phyloP scores from a whole-genome alignment of 2,797 vertebrate species.

The Botia kubotai region DNA sequence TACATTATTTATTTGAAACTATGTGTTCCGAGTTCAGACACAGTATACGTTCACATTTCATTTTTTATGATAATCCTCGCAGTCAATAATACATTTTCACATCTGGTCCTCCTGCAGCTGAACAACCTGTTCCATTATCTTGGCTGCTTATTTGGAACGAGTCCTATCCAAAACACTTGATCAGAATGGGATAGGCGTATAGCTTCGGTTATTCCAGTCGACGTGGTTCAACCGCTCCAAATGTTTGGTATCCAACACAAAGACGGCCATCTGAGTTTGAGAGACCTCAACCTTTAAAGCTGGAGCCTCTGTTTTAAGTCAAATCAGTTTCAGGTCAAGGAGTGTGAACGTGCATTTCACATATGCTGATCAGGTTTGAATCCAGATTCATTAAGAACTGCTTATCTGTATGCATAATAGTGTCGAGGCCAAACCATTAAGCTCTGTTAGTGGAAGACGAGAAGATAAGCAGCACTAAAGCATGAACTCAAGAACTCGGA shows the following conservation, averaged over 20 bases:
- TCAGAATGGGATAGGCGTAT: conserved; percentile 10
- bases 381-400: not conserved
- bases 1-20: not conserved
- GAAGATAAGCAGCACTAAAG: conserved; percentile 16
- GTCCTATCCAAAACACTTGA: conserved; percentile 37
- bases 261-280: conserved; percentile 19
- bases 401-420: not conserved
- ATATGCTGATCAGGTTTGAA: conserved; percentile 10
- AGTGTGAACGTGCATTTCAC: conserved; percentile 27
- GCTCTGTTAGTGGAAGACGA: not conserved
- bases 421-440: not conserved
- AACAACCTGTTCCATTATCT: conserved; percentile 31
- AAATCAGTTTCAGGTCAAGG: conserved; percentile 7
- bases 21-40: not conserved
- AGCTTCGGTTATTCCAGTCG: conserved; percentile 22
- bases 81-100: not conserved
- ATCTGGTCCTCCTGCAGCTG: not conserved
- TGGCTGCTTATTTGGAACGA: conserved; percentile 34
- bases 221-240: conserved; percentile 39
- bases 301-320: not conserved
- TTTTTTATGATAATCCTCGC: not conserved
- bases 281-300: not conserved
- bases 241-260: conserved; percentile 41
- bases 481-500: conserved; percentile 25
- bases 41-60: not conserved